Evolutionary conservation across 2,797 vertebrate species (phyloP), one percentile per base, ranked within the genome.

Genomic region (Synanceia verrucosa): DNA sequence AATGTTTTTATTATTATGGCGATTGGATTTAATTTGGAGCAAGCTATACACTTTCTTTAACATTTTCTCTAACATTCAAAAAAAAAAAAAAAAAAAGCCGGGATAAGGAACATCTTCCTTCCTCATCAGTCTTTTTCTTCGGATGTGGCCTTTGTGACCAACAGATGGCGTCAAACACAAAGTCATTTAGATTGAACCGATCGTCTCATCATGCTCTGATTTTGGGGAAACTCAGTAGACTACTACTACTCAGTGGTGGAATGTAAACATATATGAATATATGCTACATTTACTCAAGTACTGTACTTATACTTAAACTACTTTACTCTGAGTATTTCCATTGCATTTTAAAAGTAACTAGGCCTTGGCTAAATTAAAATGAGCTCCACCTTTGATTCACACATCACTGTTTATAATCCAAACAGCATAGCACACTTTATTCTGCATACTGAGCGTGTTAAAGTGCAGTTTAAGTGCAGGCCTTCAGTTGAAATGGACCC

Each of bases 121-220:
- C 48, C 5, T 19, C 52, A 0, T 8, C 21, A 46, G 16, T 29
- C 5, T 5, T 11, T 12, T 18, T 6, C 44, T 53, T 47, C 51
- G 44, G 26, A 24, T 2, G 3, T 5, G 11, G 14, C 12, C 19
- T 33, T 62, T 2, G 1, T 19, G 31, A 65, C 83, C 88, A 81
- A 82, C 79, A 90, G 90, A 65, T 84, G 88, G 88, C 85, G 81
- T 52, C 76, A 82, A 41, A 89, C 0, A 78, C 79, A 83, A 63
- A 60, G 12, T 3, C 51, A 62, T 59, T 33, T 1, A 19, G 2
- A n/a, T 9, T 11, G 10, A 33, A 36, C 57, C 6, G 16, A 37
- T 37, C 1, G 14, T 62, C 2, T 41, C 14, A 12, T 3, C 23
- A 37, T 18, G n/a, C n/a, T n/a, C n/a, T n/a, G n/a, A n/a, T n/a